phyloP scores from a whole-genome alignment of 37 sponge, comb jelly and placozoan genomes.

The Tethya wilhelma region DNA sequence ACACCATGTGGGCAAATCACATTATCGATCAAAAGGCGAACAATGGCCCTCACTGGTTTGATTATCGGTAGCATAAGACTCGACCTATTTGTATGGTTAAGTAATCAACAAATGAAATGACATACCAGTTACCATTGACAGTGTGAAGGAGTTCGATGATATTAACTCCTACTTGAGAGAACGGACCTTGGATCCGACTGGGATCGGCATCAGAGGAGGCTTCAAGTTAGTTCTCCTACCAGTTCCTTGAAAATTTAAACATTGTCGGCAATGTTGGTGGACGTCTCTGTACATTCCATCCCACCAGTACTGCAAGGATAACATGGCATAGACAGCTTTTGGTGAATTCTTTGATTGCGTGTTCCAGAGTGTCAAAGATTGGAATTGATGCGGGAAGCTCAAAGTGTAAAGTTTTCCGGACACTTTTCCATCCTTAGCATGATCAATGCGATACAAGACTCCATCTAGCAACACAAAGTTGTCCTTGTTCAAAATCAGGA shows the following conservation, averaged over 20 bases:
- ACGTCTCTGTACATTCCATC: conserved; percentile 27
- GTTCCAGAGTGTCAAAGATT: conserved; percentile 31
- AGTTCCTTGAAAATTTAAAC: conserved; percentile 9
- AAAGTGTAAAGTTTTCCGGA: neutral
- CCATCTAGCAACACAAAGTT: neutral
- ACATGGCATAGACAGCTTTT: conserved; percentile 8
- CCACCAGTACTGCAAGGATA: conserved; percentile 52
- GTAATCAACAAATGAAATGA: conserved; percentile 28
- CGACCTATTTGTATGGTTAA: conserved; percentile 41
- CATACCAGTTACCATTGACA: conserved; percentile 25
- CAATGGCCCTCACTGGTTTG: conserved; percentile 23
- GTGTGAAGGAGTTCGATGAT: conserved; percentile 15
- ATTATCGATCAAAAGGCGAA: conserved; percentile 21
- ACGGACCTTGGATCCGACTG: conserved; percentile 42
- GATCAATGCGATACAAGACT: conserved; percentile 18
- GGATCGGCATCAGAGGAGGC: conserved; percentile 31
- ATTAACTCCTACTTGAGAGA: conserved; percentile 28
- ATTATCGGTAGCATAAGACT: no score
- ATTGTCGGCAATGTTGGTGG: neutral
- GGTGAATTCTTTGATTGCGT: conserved; percentile 15
- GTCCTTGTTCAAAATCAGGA: neutral
- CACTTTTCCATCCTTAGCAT: neutral
- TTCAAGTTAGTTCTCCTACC: conserved; percentile 21
- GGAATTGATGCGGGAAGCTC: neutral
- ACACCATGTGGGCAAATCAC: conserved; percentile 39